phyloP scores from a whole-genome alignment of 2,888 invertebrate genomes.

The Mythimna pallens region DNA sequence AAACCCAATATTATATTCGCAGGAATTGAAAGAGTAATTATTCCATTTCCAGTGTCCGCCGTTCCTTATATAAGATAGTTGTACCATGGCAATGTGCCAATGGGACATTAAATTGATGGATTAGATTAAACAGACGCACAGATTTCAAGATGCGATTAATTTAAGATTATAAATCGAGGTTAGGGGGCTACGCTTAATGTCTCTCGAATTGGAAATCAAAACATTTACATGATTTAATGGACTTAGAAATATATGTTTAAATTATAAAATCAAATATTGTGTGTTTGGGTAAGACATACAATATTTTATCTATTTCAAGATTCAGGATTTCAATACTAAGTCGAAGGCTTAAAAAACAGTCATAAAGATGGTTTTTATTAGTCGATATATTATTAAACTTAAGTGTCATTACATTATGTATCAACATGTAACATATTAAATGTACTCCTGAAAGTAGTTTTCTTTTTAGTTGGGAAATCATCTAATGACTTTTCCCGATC shows the following conservation, averaged over 20 bases:
- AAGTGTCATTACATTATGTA: neutral
- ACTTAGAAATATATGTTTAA: neutral
- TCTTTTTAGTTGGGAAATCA: no score
- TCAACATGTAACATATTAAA: no score
- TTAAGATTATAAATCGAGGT: conserved; percentile 52
- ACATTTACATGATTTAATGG: conserved; percentile 17
- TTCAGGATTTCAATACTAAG: neutral
- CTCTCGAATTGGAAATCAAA: conserved; percentile 16
- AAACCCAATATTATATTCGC: neutral
- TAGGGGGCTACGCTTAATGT: conserved; percentile 28
- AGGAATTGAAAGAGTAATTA: neutral
- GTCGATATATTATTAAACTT: neutral
- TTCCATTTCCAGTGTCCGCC: conserved; percentile 3
- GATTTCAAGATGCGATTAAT: conserved; percentile 52
- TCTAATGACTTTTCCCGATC: no score
- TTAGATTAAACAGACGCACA: conserved; percentile 47
- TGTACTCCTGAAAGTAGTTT: no score
- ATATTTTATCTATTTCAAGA: neutral
- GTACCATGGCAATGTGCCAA: conserved; percentile 46
- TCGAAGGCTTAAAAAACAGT: neutral
- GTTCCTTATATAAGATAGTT: conserved; percentile 13
- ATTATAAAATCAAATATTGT: no score
- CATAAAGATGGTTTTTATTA: neutral
- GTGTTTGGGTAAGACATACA: neutral
- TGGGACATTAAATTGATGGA: conserved; percentile 52